A percentile compares a stretch with the other conserved stretches of the same genome.
Conservation (phyloP, 1,140 invertebrate species). For the Sitobion miscanthi region DNA sequence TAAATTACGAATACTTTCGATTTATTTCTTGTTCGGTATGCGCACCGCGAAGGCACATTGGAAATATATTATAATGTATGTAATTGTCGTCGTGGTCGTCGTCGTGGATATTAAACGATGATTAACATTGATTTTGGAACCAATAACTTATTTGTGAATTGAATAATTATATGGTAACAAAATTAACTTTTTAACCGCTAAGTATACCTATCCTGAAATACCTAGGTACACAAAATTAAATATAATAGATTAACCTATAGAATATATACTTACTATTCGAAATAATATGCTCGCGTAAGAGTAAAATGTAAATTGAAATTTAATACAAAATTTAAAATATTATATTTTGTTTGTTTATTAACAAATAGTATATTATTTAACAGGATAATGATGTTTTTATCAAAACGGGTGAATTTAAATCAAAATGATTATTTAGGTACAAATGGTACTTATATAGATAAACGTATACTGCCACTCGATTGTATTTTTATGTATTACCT, state of each 20-base stretch:
- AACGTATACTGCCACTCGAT: not conserved
- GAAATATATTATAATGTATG: not conserved
- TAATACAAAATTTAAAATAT: not conserved
- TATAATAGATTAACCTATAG: too few species aligned
- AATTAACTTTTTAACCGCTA: too few species aligned
- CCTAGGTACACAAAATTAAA: too few species aligned
- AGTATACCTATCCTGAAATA: too few species aligned
- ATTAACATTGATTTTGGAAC: not conserved
- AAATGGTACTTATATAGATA: not conserved
- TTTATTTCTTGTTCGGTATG: conserved; percentile 7
- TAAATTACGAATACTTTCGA: conserved; percentile 18
- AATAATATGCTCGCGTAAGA: not conserved
- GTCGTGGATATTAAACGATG: not conserved
- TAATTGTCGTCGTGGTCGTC: not conserved
- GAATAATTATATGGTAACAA: too few species aligned
- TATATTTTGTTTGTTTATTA: too few species aligned
- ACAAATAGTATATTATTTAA: too few species aligned
- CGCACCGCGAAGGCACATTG: not conserved
- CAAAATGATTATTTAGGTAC: not conserved
- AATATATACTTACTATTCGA: not conserved
- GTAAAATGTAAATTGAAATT: not conserved
- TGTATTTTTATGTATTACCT: not conserved
- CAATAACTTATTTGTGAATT: not conserved
- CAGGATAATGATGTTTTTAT: not conserved
- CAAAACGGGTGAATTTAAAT: not conserved